phyloP scores from a whole-genome alignment of 2,797 vertebrate genomes.

The Lepilemur ruficaudatus region DNA sequence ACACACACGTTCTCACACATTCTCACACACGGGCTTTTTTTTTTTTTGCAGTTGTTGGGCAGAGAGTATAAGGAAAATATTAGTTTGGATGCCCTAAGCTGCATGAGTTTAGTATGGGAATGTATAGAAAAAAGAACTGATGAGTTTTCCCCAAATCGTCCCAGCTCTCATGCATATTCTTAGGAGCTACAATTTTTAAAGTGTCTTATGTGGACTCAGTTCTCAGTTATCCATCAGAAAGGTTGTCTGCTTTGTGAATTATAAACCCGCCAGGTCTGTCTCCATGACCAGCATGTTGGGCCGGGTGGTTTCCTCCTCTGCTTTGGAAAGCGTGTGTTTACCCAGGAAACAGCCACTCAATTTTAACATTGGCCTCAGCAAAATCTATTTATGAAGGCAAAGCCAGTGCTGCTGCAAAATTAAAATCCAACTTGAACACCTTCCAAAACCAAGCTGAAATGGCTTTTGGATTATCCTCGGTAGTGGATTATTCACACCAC shows the following conservation, averaged over 20 bases:
- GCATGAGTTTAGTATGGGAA: neutral
- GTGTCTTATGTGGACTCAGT: neutral
- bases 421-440: constrained; percentile 51
- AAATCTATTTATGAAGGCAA: constrained; percentile 63
- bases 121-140: neutral
- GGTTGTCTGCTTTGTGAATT: neutral
- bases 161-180: neutral
- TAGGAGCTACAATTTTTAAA: neutral
- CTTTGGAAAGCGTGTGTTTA: neutral
- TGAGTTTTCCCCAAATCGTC: neutral
- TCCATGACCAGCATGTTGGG: neutral
- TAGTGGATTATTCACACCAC: constrained; percentile 59
- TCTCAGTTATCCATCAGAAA: neutral
- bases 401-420: constrained; percentile 53
- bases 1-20: too few relatives aligned
- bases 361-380: constrained; percentile 45
- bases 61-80: neutral
- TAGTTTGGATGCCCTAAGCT: neutral
- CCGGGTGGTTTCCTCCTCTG: neutral
- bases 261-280: neutral
- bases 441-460: constrained; percentile 63
- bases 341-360: neutral
- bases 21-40: neutral
- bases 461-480: constrained; percentile 64
- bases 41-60: neutral